Evolutionary conservation across 2,113 vertebrate species (phyloP).

Genomic region (Rhinolophus ferrumequinum): DNA sequence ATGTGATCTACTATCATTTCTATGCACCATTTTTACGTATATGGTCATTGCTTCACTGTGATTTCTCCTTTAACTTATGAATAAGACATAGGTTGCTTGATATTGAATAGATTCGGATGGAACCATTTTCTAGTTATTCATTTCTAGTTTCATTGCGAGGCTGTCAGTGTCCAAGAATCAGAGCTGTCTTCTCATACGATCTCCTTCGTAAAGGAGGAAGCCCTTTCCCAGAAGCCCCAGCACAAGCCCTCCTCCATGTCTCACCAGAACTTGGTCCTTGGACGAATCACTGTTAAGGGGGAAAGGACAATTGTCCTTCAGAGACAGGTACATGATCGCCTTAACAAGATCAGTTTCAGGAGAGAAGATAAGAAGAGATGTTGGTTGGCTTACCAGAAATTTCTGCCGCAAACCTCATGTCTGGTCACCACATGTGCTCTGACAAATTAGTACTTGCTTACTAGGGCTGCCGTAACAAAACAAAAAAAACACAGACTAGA

Average conservation of each 20-base stretch:
- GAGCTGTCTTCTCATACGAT: background rate
- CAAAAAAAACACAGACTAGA: accelerated
- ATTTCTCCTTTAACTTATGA: background rate
- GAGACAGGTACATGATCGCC: background rate
- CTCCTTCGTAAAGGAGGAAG: background rate
- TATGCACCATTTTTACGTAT: accelerated
- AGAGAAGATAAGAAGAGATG: background rate
- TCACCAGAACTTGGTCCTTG: background rate
- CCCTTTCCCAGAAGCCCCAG: background rate
- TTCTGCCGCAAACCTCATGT: too few species aligned
- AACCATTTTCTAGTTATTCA: accelerated
- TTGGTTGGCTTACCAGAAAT: background rate
- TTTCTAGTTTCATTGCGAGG: background rate
- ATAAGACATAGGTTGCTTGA: background rate
- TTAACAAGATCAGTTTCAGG: background rate
- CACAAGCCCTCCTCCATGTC: accelerated
- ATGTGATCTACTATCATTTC: background rate
- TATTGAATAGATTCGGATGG: background rate
- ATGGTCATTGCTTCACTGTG: accelerated
- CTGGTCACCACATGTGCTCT: accelerated
- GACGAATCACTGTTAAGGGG: background rate
- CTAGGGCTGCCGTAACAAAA: too few species aligned
- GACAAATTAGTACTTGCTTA: background rate
- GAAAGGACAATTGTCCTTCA: background rate
- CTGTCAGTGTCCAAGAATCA: accelerated